Evolutionary conservation across 2,113 vertebrate genomes (phyloP).

Genomic region (Nannospalax galili): DNA sequence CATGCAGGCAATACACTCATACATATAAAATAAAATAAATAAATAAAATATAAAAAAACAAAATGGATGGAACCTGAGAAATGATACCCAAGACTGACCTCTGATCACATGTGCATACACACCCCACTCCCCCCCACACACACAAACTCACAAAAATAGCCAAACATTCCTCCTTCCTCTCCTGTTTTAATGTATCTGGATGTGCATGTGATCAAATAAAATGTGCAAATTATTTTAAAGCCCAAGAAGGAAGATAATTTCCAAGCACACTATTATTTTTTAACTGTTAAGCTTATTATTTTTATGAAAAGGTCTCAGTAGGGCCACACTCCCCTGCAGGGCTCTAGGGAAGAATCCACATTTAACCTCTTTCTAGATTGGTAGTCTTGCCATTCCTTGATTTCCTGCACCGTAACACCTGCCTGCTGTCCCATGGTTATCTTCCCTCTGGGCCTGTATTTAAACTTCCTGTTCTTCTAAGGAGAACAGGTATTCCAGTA

Average conservation of each 20-base stretch:
- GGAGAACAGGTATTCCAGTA: not conserved
- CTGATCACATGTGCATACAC: not conserved
- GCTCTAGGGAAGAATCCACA: not conserved
- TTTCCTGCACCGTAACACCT: not conserved
- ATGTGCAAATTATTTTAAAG: constrained; percentile 37
- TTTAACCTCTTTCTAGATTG: not conserved
- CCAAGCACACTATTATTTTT: constrained; percentile 47
- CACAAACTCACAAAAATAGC: not conserved
- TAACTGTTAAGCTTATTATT: constrained; percentile 50
- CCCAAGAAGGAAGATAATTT: constrained; percentile 47
- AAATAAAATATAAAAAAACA: too few relatives aligned
- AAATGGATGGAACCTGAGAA: not conserved
- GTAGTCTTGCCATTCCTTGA: not conserved
- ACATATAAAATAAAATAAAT: too few relatives aligned
- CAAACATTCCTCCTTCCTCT: not conserved
- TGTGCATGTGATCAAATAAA: constrained; percentile 13
- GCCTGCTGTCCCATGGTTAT: fast-evolving
- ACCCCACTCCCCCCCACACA: too few relatives aligned
- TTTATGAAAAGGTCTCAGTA: constrained; percentile 15
- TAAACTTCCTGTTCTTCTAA: not conserved
- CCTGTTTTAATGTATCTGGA: constrained; percentile 19
- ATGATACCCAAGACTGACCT: not conserved
- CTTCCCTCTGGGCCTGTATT: not conserved
- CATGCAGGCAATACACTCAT: too few relatives aligned
- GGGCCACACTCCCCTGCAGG: not conserved